Percentiles rank a stretch among this genome's conserved stretches.
Conservation (phyloP, 1,140 invertebrate species). For the Heliconius himera region DNA sequence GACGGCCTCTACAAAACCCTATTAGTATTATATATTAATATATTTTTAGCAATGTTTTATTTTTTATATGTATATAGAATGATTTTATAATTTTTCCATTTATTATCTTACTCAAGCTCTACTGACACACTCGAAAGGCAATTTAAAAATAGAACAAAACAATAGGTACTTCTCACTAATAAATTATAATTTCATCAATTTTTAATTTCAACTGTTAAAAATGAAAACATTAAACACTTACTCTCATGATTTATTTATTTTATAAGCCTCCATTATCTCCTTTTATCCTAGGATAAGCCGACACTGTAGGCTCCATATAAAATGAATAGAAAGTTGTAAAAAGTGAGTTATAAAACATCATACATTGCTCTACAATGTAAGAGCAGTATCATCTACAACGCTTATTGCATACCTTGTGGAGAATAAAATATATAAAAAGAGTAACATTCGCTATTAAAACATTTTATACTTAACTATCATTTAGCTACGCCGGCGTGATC, state of each 20-base stretch:
- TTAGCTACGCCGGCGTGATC: background rate
- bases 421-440: background rate
- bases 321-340: background rate
- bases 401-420: background rate
- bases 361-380: slow-evolving; percentile 5
- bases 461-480: background rate
- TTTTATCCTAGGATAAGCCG: background rate
- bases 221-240: background rate
- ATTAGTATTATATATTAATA: too few relatives aligned
- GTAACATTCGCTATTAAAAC: background rate
- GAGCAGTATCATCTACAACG: background rate
- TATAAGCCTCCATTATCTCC: background rate
- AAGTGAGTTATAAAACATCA: background rate
- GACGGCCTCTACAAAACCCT: too few relatives aligned
- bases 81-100: too few relatives aligned
- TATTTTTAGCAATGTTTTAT: too few relatives aligned
- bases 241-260: background rate
- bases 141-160: too few relatives aligned
- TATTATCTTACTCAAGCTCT: too few relatives aligned
- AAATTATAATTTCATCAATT: too few relatives aligned
- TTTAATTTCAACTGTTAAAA: background rate
- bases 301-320: background rate
- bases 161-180: too few relatives aligned
- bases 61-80: too few relatives aligned
- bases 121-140: too few relatives aligned